Percentiles rank a stretch among this genome's conserved stretches.
These are phyloP conservation scores for Bombus confusus DNA, from an alignment of 1,140 invertebrate species.

Conservation along the genomic window DNA sequence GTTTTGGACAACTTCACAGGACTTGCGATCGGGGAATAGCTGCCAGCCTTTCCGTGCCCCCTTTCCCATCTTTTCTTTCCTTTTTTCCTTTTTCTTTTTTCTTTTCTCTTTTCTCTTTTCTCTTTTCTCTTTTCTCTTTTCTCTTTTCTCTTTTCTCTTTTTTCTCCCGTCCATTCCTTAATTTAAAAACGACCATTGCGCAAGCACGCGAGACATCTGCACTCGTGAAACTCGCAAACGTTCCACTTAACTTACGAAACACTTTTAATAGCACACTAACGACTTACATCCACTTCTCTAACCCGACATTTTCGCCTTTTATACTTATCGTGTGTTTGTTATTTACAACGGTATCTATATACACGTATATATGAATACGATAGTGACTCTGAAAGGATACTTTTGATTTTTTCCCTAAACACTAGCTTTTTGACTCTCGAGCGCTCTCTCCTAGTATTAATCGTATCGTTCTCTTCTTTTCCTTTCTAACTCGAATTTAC, in stretches of 20 bases:
- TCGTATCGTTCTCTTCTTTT: neutral
- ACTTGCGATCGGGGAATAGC: slow-evolving; percentile 56
- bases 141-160: too few relatives aligned
- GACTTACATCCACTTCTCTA: slow-evolving; percentile 42
- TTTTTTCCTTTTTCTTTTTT: too few relatives aligned
- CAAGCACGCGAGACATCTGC: slow-evolving; percentile 6
- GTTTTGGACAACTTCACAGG: slow-evolving; percentile 78
- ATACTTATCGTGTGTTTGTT: slow-evolving; percentile 27
- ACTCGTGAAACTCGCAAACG: neutral
- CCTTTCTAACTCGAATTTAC: neutral
- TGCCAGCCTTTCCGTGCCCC: slow-evolving; percentile 33
- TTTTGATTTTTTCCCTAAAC: slow-evolving; percentile 37
- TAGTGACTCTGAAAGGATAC: neutral
- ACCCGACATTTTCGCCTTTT: neutral
- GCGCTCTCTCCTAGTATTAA: neutral
- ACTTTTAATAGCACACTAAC: slow-evolving; percentile 36
- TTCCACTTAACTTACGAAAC: slow-evolving; percentile 37
- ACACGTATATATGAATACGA: slow-evolving; percentile 48
- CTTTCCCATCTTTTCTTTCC: neutral
- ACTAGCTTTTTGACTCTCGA: neutral
- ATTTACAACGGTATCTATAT: slow-evolving; percentile 49
- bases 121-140: too few relatives aligned
- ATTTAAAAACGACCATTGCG: slow-evolving; percentile 29
- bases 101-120: too few relatives aligned
- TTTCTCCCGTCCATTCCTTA: neutral